A percentile compares a stretch with the other conserved stretches of the same genome.
Evolutionary conservation across 2,888 invertebrate genomes (phyloP).

Genomic region (Agrochola litura): DNA sequence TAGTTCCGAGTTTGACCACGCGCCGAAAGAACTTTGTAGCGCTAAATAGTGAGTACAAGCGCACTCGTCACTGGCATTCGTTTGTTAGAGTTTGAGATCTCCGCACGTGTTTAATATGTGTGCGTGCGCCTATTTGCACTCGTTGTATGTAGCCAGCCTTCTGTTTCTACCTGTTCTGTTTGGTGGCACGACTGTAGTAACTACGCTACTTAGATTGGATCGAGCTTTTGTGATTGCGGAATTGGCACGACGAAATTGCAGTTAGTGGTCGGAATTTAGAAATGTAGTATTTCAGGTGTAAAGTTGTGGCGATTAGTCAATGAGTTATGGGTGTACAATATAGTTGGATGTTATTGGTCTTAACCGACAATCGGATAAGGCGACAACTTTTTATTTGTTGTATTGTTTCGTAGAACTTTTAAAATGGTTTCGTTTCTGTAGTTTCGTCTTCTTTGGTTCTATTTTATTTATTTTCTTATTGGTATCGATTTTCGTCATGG

Average conservation of each 20-base stretch:
- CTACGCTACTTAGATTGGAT: slow-evolving; percentile 56
- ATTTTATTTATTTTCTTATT: background rate
- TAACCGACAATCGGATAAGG: background rate
- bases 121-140: background rate
- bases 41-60: background rate
- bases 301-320: slow-evolving; percentile 54
- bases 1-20: background rate
- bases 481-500: no score
- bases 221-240: slow-evolving; percentile 57
- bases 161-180: background rate
- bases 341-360: slow-evolving; percentile 16
- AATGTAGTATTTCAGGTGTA: slow-evolving; percentile 57
- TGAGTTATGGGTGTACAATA: slow-evolving; percentile 9
- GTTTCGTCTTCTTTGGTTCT: background rate
- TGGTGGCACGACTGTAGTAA: slow-evolving; percentile 18
- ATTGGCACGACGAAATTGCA: slow-evolving; percentile 58
- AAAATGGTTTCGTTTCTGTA: background rate
- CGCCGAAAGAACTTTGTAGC: background rate
- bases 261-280: slow-evolving; percentile 49
- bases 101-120: no score
- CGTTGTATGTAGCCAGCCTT: background rate
- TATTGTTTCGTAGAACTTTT: background rate
- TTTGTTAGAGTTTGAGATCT: background rate
- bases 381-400: background rate
- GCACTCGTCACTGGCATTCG: background rate